phyloP scores from a whole-genome alignment of 2,113 vertebrate genomes.

The Odobenus rosmarus region DNA sequence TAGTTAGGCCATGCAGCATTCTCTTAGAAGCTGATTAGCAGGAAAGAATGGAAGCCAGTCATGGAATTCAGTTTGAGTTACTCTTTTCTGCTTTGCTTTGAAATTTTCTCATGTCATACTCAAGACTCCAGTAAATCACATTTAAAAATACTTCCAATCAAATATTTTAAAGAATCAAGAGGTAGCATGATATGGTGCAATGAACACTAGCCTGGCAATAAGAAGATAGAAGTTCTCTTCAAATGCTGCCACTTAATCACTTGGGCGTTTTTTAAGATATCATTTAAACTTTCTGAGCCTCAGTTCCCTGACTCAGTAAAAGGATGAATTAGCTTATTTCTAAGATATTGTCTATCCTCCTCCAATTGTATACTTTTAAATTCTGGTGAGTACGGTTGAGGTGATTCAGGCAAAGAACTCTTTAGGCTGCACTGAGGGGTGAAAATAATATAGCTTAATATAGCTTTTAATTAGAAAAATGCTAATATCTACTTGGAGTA shows the following conservation, averaged over 20 bases:
- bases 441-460: slow-evolving; percentile 42
- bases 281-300: slow-evolving; percentile 43
- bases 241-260: not conserved
- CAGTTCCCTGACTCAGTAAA: not conserved
- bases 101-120: not conserved
- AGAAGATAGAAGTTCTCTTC: not conserved
- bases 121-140: slow-evolving; percentile 22
- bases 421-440: not conserved
- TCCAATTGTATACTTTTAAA: not conserved
- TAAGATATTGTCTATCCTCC: not conserved
- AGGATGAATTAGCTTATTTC: slow-evolving; percentile 48
- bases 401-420: not conserved
- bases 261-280: slow-evolving; percentile 11
- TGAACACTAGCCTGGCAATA: not conserved
- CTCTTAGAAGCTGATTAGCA: slow-evolving; percentile 9
- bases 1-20: not conserved
- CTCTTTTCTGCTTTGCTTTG: slow-evolving; percentile 34
- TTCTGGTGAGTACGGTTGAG: not conserved
- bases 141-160: slow-evolving; percentile 55
- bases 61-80: not conserved
- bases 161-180: slow-evolving; percentile 63
- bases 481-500: slow-evolving; percentile 34
- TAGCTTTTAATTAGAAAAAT: slow-evolving; percentile 52
- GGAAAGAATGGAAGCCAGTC: not conserved
- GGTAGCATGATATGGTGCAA: slow-evolving; percentile 62